Evolutionary conservation across 2,797 vertebrate genomes (phyloP).

Genomic region (Orestias chungarensis): DNA sequence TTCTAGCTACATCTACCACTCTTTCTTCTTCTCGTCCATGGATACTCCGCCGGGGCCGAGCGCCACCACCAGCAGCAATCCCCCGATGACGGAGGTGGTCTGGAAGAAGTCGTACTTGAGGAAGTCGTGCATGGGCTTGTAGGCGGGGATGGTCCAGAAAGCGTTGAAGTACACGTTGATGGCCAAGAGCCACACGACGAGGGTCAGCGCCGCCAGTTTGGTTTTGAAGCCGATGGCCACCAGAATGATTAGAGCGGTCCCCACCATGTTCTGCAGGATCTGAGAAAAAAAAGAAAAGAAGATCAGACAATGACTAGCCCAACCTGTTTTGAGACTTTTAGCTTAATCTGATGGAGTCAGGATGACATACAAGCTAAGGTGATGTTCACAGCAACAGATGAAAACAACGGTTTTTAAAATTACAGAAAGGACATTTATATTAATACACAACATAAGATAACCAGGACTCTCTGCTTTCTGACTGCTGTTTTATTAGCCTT

Average conservation of each 20-base stretch:
- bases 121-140: slow-evolving; percentile 99
- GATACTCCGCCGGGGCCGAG: slow-evolving; percentile 96
- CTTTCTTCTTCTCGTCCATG: slow-evolving; percentile 99
- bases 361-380: background rate
- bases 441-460: too few species aligned
- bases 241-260: slow-evolving; percentile 93
- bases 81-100: slow-evolving; percentile 97
- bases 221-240: slow-evolving; percentile 98
- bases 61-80: slow-evolving; percentile 94
- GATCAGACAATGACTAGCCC: background rate
- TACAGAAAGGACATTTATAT: too few species aligned
- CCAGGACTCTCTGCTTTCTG: too few species aligned
- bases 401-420: too few species aligned
- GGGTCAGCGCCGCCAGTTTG: slow-evolving; percentile 93
- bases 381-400: background rate
- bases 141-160: slow-evolving; percentile 95
- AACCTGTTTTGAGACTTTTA: background rate
- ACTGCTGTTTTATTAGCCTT: background rate
- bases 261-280: slow-evolving; percentile 98
- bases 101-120: slow-evolving; percentile 99
- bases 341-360: background rate
- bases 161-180: slow-evolving; percentile 98
- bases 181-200: slow-evolving; percentile 94
- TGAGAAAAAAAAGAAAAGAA: slow-evolving; percentile 53
- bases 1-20: slow-evolving; percentile 84